phyloP scores from a whole-genome alignment of 2,888 invertebrate species.

The Lithophane semibrunnea region DNA sequence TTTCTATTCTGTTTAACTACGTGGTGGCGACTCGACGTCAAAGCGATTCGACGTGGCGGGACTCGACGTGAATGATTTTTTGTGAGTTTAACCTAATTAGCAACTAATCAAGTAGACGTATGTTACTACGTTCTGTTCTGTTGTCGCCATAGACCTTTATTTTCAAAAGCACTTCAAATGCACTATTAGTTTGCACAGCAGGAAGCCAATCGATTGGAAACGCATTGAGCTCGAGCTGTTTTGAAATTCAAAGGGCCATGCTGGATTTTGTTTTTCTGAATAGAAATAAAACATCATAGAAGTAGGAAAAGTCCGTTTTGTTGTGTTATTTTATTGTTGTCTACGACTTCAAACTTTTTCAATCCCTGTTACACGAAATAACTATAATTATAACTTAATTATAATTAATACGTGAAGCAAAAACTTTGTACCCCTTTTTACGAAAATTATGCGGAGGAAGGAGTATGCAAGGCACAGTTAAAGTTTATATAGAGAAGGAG shows the following conservation, averaged over 20 bases:
- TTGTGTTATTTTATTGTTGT: background rate
- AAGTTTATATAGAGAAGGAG: too few relatives aligned
- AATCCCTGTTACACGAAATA: background rate
- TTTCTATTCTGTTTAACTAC: background rate
- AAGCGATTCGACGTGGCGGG: too few relatives aligned
- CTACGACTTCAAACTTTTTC: background rate
- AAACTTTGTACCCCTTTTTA: too few relatives aligned
- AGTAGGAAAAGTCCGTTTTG: background rate
- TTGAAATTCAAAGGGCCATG: constrained; percentile 34
- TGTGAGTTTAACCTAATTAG: constrained; percentile 9
- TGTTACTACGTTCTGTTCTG: background rate
- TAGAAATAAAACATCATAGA: background rate
- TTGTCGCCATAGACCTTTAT: background rate
- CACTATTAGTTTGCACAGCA: constrained; percentile 30
- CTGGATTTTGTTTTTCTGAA: background rate
- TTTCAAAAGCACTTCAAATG: constrained; percentile 38
- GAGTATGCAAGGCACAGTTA: too few relatives aligned
- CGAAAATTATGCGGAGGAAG: too few relatives aligned
- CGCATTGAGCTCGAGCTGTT: constrained; percentile 33
- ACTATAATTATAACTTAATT: too few relatives aligned
- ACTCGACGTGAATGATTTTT: background rate
- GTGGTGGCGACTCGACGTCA: too few relatives aligned
- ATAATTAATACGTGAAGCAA: too few relatives aligned
- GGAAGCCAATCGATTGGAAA: constrained; percentile 45
- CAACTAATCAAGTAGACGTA: background rate